These are phyloP conservation scores for Heliconius ismenius DNA, from an alignment of 2,888 invertebrate species.

Conservation along the genomic window DNA sequence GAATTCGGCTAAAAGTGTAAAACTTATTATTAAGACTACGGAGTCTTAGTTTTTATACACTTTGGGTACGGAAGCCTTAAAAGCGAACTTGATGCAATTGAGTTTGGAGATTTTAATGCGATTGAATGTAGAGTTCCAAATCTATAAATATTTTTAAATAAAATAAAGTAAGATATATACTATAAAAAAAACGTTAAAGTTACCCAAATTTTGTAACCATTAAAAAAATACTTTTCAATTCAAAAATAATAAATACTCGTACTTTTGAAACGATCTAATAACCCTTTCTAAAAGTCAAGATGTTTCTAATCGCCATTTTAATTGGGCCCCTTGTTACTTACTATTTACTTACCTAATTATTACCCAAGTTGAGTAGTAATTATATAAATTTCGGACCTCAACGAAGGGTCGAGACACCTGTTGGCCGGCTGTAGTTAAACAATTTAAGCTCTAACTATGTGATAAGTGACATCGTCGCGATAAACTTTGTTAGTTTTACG, in stretches of 20 bases:
- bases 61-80: no score
- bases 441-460: slow-evolving; percentile 46
- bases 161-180: neutral
- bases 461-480: slow-evolving; percentile 44
- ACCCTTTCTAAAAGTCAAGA: slow-evolving; percentile 40
- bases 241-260: slow-evolving; percentile 7
- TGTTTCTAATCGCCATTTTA: slow-evolving; percentile 58
- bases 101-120: neutral
- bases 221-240: neutral
- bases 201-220: neutral
- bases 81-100: no score
- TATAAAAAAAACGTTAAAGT: neutral
- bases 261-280: slow-evolving; percentile 14
- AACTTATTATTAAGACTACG: neutral
- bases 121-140: neutral
- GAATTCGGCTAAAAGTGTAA: no score
- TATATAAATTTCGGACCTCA: slow-evolving; percentile 56
- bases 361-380: slow-evolving; percentile 57
- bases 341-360: slow-evolving; percentile 65
- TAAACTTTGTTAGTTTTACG: slow-evolving; percentile 42
- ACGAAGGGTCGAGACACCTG: slow-evolving; percentile 55
- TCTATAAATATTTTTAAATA: neutral
- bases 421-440: slow-evolving; percentile 48
- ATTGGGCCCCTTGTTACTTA: slow-evolving; percentile 58
- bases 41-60: neutral